Base-by-base conservation (phyloP, 2,888 invertebrate genomes). In the Acanthosoma haemorrhoidale region DNA sequence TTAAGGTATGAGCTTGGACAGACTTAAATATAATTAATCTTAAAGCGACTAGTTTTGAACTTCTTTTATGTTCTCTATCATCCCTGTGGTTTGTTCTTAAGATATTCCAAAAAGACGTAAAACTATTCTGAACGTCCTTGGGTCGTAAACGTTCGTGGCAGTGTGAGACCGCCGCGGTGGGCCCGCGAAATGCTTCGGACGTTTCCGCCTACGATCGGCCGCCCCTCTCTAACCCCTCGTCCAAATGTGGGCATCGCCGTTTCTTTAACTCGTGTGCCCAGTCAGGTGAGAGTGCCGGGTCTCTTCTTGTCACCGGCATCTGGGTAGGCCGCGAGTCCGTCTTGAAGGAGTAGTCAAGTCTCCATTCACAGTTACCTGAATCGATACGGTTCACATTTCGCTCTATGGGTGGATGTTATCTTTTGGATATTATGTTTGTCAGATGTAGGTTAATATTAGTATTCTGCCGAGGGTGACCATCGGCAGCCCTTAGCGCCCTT, bases 221-320 rank as follows among this genome's bases (percentile, higher is more conserved):
- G 67, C 29, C 43, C 67, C 51, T 51, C 67, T 67, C 67, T 34
- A 41, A 32, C 34, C 21, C 16, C 57, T 57, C 67, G 67, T 41
- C 64, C 69, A 69, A 63, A 69, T 58, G 34, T 59, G 68, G 68
- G 64, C 41, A 43, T 29, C 64, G 64, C 64, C 64, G 64, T 64
- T 64, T 64, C 64, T 64, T 64, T 64, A 41, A 64, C 64, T 64
- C 64, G 41, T 15, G 29, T 64, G 51, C 43, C 57, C 67, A 67
- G 67, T 67, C 67, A 67, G 67, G 67, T 57, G 67, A 57, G 64
- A 64, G 64, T 29, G 39, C 41, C 32, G 61, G 38, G 36, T 38
- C 61, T 61, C 34, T 61, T 34, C 34, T 41, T 41, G 15, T 41
- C 15, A 18, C 31, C 64, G 38, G 51, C 29, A 25, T n/a, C 51